Evolutionary conservation across 2,888 invertebrate genomes (phyloP), one percentile per base, ranked within the genome.

Genomic region (Sepioteuthis lessoniana): DNA sequence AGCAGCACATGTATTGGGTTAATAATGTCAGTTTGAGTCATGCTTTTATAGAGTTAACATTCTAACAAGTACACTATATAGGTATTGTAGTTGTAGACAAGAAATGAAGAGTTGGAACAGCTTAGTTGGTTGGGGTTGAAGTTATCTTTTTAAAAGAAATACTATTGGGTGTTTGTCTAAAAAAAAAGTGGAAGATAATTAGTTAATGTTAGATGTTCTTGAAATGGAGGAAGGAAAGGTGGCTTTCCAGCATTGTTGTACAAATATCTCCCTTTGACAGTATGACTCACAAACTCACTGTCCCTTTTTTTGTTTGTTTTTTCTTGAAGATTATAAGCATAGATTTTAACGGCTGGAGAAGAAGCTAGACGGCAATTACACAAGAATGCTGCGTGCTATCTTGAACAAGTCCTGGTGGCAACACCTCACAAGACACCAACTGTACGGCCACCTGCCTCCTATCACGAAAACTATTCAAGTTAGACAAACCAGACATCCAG

Each of bases 11-110:
- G 76, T n/a, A 76, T 76, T 76, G 76, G n/a, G 76, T 76, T 76
- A 76, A 76, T 76, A 76, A n/a, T 76, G 76, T 35, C n/a, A 76
- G 76, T n/a, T 76, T 76, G 76, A 76, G n/a, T n/a, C n/a, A 35
- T 76, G 76, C n/a, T n/a, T 76, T 55, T 76, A n/a, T 55, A 76
- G 76, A 76, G n/a, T 76, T 76, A 76, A 76, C 76, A 76, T 76
- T n/a, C 76, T 76, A 35, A 76, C 76, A 76, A 76, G 76, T 35
- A n/a, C 16, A 76, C 19, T n/a, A n/a, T 76, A 10, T 76, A 35
- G 76, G 76, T 76, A n/a, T n/a, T 25, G 10, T n/a, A n/a, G n/a
- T 76, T 76, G 35, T 76, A 76, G 76, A 76, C 76, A n/a, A 76
- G 76, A 76, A 13, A 76, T 76, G n/a, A 76, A 76, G n/a, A n/a